Evolutionary conservation across 1,140 invertebrate species (phyloP).

Genomic region (Bombus impatiens): DNA sequence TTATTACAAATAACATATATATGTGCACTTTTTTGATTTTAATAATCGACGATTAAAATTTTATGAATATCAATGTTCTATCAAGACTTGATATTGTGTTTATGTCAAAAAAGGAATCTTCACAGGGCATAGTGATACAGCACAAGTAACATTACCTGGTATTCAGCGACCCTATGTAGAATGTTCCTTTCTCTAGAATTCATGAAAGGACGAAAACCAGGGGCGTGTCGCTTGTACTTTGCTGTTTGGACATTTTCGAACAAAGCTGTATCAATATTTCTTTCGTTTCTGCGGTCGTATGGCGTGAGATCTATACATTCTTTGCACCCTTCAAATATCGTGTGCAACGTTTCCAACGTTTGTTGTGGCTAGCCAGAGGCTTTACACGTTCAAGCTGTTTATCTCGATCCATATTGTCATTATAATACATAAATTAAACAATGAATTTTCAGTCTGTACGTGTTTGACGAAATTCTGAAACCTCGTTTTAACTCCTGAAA

Average conservation of each 20-base stretch:
- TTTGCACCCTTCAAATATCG: background rate
- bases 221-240: conserved; percentile 34
- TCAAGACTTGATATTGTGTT: background rate
- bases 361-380: background rate
- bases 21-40: too few species aligned
- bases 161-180: conserved; percentile 15
- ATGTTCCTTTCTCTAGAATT: background rate
- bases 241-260: conserved; percentile 59
- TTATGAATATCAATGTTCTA: too few species aligned
- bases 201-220: conserved; percentile 17
- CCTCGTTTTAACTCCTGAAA: background rate
- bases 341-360: background rate
- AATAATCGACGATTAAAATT: too few species aligned
- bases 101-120: background rate
- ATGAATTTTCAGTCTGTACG: too few species aligned
- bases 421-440: background rate
- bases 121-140: background rate
- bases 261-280: conserved; percentile 69
- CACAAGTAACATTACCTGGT: background rate
- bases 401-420: background rate
- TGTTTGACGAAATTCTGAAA: background rate
- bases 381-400: background rate
- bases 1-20: too few species aligned
- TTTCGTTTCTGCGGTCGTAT: conserved; percentile 63
- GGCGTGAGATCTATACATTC: conserved; percentile 2